Base-by-base conservation (phyloP, 2,888 invertebrate species). In the Homarus gammarus region DNA sequence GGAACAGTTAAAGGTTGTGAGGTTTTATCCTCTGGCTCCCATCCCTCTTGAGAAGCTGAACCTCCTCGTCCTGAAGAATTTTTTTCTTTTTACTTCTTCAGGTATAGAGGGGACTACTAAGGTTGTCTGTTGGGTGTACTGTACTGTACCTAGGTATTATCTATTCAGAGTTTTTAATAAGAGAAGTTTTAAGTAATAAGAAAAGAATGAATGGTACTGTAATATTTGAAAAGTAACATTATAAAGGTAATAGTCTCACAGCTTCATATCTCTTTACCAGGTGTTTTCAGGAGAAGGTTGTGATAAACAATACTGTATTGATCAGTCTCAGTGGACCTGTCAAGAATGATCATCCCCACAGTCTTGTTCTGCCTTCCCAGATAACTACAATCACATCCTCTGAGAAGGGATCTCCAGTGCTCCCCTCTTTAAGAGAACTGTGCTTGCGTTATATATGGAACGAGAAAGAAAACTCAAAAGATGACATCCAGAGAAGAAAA, bases 231-330 rank as follows among this genome's bases (percentile, higher is more conserved):
- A 38, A 27, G 75, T 2, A 22, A 18, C n/a, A 22, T 22, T 8
- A 51, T 8, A 44, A 79, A 6, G 12, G 2, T 27, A 56, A 51
- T 33, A 18, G 12, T 27, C 1, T 12, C 5, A 6, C 31, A 44
- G 12, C 5, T 44, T 5, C 44, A 44, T 44, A 27, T 70, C 6
- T n/a, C 31, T 70, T 70, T 49, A 68, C 27, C 83, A 83, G 83
- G 33, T 83, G 49, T 33, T 83, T 83, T 49, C 83, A 68, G n/a
- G 72, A 83, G 6, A 18, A 27, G 31, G 70, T 33, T 10, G 40
- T 83, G 31, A 40, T 70, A 49, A 49, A 83, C 31, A 83, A 83
- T 44, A 70, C 72, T 10, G 83, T 83, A 3, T 44, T 31, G 36
- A 72, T 83, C 51, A 70, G 27, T 40, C 68, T 36, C 44, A 70